A percentile compares a stretch with the other conserved stretches of the same genome.
phyloP scores from a whole-genome alignment of 2,888 invertebrate species.

The Neelides folsomi region DNA sequence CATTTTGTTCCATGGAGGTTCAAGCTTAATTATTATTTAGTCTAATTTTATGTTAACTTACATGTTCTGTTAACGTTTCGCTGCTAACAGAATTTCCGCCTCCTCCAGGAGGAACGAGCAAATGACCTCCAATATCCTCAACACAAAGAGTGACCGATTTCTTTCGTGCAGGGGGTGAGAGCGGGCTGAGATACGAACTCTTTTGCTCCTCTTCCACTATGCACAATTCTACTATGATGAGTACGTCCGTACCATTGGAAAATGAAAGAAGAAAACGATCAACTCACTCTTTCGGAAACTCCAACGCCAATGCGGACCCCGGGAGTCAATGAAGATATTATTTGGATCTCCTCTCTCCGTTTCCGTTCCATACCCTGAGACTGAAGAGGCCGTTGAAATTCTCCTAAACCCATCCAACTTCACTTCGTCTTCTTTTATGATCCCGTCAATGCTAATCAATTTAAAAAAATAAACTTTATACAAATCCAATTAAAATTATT shows the following conservation, averaged over 20 bases:
- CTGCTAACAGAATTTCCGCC: conserved; percentile 26
- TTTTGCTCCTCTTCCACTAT: conserved; percentile 21
- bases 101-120: conserved; percentile 30
- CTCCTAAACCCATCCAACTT: conserved; percentile 42
- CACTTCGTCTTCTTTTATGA: conserved; percentile 32
- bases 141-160: conserved; percentile 32
- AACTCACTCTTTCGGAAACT: conserved; percentile 50
- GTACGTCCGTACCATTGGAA: neutral
- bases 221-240: conserved; percentile 3
- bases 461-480: neutral
- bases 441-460: conserved; percentile 29
- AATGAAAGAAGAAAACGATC: neutral
- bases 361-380: conserved; percentile 59
- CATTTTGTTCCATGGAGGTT: neutral
- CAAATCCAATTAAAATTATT: neutral
- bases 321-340: conserved; percentile 42
- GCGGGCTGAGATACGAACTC: conserved; percentile 21
- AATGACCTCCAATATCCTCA: conserved; percentile 31
- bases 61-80: conserved; percentile 31
- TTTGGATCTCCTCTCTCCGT: conserved; percentile 53
- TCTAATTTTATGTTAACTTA: conserved; percentile 8
- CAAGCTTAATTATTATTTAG: neutral
- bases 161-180: conserved; percentile 29
- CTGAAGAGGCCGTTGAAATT: conserved; percentile 65
- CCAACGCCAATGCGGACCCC: conserved; percentile 48